Evolutionary conservation across 1,140 invertebrate genomes (phyloP), one percentile per base, ranked within the genome.

Genomic region (Euborellia annulipes): DNA sequence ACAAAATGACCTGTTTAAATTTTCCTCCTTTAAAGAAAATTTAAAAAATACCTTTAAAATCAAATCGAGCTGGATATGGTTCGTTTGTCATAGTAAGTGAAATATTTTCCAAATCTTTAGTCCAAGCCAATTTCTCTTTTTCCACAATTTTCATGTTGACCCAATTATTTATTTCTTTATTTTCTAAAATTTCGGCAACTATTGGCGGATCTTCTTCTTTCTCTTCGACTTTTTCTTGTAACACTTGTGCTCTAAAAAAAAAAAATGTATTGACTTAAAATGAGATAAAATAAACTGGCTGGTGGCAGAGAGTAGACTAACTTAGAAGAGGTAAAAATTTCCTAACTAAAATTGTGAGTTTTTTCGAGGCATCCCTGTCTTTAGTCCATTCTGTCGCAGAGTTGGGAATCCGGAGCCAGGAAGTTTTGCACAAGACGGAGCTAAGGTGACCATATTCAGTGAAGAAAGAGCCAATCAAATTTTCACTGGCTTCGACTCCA

Each of bases 71-170:
- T 64, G 81, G 76, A 56, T 81, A 85, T 8, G 72, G 69, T 52
- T 74, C 66, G 45, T 64, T 58, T 48, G 65, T 54, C 18, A 62
- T 50, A 45, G 57, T 55, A 45, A 59, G 39, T 22, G 62, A 54
- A 14, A 85, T 60, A 46, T 43, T 11, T 27, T 4, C 21, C 21
- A 44, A 21, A 11, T 79, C 71, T 58, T 75, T 71, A 69, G 89
- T 84, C 87, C 88, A 92, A 52, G 80, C 73, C 2, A 91, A 59
- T 62, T 92, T 93, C 51, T 84, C 80, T 50, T 72, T 70, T 61
- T 92, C 87, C 36, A 89, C 56, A 21, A 70, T 66, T 60, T 85
- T 73, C 73, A 91, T 90, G 57, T 90, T 71, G 0, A 89, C 52
- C 82, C 83, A 90, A 20, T 78, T 74, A 45, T 76, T 72, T 1